Evolutionary conservation across 2,797 vertebrate genomes (phyloP).

Genomic region (Mormyrops boulengeri): DNA sequence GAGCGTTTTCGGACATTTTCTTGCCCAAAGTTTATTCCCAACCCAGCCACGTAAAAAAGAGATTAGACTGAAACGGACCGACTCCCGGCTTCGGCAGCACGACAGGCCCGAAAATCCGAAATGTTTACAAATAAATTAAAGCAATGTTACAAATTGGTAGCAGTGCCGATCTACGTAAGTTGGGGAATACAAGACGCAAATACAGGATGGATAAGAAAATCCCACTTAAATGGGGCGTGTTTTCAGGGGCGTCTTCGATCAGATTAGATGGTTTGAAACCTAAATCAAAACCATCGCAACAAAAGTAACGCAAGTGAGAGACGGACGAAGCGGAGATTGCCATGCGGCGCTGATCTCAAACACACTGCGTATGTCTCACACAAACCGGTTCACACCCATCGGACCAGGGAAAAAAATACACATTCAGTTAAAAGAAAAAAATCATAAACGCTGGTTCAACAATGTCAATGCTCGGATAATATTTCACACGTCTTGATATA

Average conservation of each 20-base stretch:
- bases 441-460: background rate
- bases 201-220: background rate
- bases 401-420: background rate
- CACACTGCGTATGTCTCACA: background rate
- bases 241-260: background rate
- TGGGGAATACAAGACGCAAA: background rate
- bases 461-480: background rate
- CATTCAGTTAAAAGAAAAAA: background rate
- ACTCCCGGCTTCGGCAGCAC: background rate
- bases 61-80: background rate
- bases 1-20: conserved; percentile 57
- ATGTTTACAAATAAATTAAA: background rate
- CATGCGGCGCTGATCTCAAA: background rate
- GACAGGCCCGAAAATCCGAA: background rate
- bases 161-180: background rate
- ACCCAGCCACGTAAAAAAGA: background rate
- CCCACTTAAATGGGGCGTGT: background rate
- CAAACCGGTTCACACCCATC: background rate
- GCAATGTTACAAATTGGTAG: background rate
- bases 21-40: conserved; percentile 1
- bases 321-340: background rate
- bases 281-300: background rate
- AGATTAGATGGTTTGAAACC: background rate
- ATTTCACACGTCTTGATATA: background rate
- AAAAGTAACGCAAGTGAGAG: background rate